Evolutionary conservation across 2,797 vertebrate genomes (phyloP).

Genomic region (Okamejei kenojei): DNA sequence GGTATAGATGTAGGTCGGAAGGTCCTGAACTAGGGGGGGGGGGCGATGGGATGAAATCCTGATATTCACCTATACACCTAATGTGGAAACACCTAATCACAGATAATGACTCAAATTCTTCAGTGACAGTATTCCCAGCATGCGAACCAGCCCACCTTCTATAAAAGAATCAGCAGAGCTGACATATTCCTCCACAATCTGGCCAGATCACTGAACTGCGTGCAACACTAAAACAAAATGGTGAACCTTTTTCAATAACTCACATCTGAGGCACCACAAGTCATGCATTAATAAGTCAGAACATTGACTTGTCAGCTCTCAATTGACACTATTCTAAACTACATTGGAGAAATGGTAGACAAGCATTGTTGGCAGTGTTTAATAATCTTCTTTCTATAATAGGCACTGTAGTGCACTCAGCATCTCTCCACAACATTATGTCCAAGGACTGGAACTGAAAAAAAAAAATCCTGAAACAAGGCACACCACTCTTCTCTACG

Average conservation of each 20-base stretch:
- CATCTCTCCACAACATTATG: background rate
- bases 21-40: too few relatives aligned
- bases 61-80: too few relatives aligned
- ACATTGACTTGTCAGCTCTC: background rate
- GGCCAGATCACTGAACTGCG: background rate
- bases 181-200: background rate
- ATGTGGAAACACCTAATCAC: too few relatives aligned
- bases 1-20: too few relatives aligned
- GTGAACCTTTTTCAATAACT: background rate
- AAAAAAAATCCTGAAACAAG: background rate
- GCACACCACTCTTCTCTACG: background rate
- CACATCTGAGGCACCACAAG: background rate
- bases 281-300: background rate
- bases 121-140: background rate
- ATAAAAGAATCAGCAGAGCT: background rate
- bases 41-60: too few relatives aligned
- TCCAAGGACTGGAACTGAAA: background rate
- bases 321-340: background rate
- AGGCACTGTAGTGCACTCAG: background rate
- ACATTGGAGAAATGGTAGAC: background rate
- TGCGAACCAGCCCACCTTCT: background rate
- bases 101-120: background rate
- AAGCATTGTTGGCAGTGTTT: background rate
- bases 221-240: background rate
- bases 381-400: background rate